Percentiles rank a stretch among this genome's conserved stretches.
phyloP scores from a whole-genome alignment of 2,888 invertebrate genomes.

The Chaitophorus viminalis region DNA sequence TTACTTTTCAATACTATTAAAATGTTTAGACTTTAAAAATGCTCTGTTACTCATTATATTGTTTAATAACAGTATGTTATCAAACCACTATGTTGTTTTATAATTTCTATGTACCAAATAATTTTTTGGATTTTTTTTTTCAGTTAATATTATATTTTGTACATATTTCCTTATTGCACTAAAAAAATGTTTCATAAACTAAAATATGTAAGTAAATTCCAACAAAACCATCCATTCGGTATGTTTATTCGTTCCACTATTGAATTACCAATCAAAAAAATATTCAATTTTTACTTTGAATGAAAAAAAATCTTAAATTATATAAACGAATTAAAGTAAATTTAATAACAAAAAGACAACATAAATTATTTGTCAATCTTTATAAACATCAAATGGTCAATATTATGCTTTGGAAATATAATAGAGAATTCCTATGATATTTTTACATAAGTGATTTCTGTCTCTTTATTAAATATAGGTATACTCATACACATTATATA shows the following conservation, averaged over 20 bases:
- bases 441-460: background rate
- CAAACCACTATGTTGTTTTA: no score
- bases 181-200: background rate
- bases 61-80: no score
- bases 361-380: background rate
- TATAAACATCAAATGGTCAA: background rate
- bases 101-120: no score
- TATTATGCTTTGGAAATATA: background rate
- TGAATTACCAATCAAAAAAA: slow-evolving; percentile 21
- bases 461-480: background rate
- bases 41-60: no score
- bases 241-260: background rate
- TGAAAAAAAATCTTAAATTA: slow-evolving; percentile 2
- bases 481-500: background rate
- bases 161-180: background rate
- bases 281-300: background rate
- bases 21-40: no score
- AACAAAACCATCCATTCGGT: background rate
- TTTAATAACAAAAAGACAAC: slow-evolving; percentile 1
- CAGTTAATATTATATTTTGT: no score
- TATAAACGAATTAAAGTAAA: background rate
- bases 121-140: no score
- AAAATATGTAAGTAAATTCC: slow-evolving; percentile 16
- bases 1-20: no score
- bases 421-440: background rate